These are phyloP conservation scores for Burhinus oedicnemus DNA, from an alignment of 2,113 vertebrate species.

Conservation along the genomic window DNA sequence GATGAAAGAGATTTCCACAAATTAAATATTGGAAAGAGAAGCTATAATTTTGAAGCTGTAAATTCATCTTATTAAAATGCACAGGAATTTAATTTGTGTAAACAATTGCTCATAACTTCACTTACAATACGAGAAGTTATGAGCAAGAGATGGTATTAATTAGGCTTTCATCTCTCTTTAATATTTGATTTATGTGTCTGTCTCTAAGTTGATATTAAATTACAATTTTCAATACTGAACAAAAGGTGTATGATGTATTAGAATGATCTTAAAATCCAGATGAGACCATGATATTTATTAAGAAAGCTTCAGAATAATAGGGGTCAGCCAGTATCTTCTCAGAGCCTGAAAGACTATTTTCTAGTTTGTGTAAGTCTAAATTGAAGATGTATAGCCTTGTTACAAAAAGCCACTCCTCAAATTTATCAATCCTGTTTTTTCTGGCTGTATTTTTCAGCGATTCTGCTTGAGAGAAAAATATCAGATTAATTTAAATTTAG, in stretches of 20 bases:
- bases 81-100: slow-evolving; percentile 13
- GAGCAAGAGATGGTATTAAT: neutral
- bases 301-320: neutral
- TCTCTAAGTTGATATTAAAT: neutral
- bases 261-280: neutral
- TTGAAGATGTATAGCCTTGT: neutral
- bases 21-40: slow-evolving; percentile 4
- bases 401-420: neutral
- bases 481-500: slow-evolving; percentile 20
- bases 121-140: neutral
- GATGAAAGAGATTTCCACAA: neutral
- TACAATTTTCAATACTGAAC: slow-evolving; percentile 1
- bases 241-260: neutral
- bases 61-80: slow-evolving; percentile 31
- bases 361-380: neutral
- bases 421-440: neutral
- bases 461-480: slow-evolving; percentile 43
- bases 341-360: neutral
- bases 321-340: neutral
- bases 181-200: slow-evolving; percentile 6
- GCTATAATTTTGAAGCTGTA: slow-evolving; percentile 1
- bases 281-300: neutral
- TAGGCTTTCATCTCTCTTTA: slow-evolving; percentile 9
- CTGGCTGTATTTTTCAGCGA: slow-evolving; percentile 16
- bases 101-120: slow-evolving; percentile 14